Percentiles rank a stretch among this genome's conserved stretches.
Evolutionary conservation across 2,888 invertebrate genomes (phyloP).

Genomic region (Thymelicus acteon): DNA sequence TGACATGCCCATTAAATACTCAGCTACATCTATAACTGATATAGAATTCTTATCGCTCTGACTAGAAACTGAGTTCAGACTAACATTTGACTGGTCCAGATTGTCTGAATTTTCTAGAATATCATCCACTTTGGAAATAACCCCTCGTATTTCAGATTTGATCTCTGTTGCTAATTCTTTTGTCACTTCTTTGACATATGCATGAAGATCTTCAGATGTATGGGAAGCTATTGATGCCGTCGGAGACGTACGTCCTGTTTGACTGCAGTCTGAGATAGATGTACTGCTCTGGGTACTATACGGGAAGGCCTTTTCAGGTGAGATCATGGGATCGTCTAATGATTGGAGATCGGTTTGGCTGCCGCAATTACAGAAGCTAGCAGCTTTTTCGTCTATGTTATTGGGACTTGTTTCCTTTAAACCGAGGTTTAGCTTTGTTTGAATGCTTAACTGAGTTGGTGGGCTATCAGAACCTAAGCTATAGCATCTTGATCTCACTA

Average conservation of each 20-base stretch:
- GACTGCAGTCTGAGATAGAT: slow-evolving; percentile 83
- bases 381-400: slow-evolving; percentile 64
- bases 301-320: slow-evolving; percentile 75
- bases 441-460: slow-evolving; percentile 84
- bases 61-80: slow-evolving; percentile 83
- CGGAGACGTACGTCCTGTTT: slow-evolving; percentile 83
- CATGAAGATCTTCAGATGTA: slow-evolving; percentile 88
- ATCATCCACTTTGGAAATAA: slow-evolving; percentile 92
- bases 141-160: slow-evolving; percentile 92
- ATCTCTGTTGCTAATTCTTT: slow-evolving; percentile 92
- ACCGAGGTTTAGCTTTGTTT: slow-evolving; percentile 87
- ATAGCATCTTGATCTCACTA: slow-evolving; percentile 85
- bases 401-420: slow-evolving; percentile 81
- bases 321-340: slow-evolving; percentile 83
- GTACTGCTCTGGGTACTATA: slow-evolving; percentile 77
- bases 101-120: slow-evolving; percentile 89
- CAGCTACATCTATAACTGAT: slow-evolving; percentile 90
- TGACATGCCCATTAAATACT: slow-evolving; percentile 91
- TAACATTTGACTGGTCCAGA: slow-evolving; percentile 80
- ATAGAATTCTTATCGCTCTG: slow-evolving; percentile 88
- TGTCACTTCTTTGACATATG: slow-evolving; percentile 91
- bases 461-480: slow-evolving; percentile 86
- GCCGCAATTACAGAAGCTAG: slow-evolving; percentile 87
- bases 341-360: slow-evolving; percentile 90
- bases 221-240: slow-evolving; percentile 80